Evolutionary conservation across 2,113 vertebrate species (phyloP).

Genomic region (Pedetes capensis): DNA sequence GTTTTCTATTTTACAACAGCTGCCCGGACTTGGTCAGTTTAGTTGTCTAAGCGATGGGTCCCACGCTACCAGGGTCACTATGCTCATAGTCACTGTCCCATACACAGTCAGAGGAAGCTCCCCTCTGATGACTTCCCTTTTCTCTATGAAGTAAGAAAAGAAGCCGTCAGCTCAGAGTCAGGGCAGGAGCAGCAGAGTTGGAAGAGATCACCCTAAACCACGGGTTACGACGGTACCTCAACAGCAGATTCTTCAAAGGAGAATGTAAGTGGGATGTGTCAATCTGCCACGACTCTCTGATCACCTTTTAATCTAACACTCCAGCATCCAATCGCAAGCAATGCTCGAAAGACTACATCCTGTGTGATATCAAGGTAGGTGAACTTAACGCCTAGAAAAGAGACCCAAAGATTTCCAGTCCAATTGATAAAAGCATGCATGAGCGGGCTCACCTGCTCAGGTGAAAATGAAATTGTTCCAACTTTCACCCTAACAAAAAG

Average conservation of each 20-base stretch:
- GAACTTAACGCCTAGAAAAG: background rate
- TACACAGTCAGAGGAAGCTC: background rate
- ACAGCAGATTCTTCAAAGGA: background rate
- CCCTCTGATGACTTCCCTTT: background rate
- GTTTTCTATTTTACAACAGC: slow-evolving; percentile 1
- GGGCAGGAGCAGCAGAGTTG: background rate
- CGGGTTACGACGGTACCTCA: background rate
- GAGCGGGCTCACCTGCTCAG: background rate
- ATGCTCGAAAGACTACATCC: background rate
- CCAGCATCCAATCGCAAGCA: background rate
- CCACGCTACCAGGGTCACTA: background rate
- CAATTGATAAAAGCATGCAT: background rate
- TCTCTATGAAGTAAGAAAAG: background rate
- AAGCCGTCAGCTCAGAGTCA: background rate
- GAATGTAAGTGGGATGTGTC: background rate
- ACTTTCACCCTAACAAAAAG: background rate
- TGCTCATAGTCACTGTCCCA: background rate
- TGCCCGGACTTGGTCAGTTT: background rate
- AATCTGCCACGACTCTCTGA: background rate
- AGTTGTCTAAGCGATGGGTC: background rate
- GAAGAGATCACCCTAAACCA: background rate
- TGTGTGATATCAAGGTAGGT: background rate
- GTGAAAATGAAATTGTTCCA: background rate
- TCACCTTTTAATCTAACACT: slow-evolving; percentile 5
- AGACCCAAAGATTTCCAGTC: background rate